Conservation (phyloP, 2,797 vertebrate species). For the Ctenosaura bakeri region DNA sequence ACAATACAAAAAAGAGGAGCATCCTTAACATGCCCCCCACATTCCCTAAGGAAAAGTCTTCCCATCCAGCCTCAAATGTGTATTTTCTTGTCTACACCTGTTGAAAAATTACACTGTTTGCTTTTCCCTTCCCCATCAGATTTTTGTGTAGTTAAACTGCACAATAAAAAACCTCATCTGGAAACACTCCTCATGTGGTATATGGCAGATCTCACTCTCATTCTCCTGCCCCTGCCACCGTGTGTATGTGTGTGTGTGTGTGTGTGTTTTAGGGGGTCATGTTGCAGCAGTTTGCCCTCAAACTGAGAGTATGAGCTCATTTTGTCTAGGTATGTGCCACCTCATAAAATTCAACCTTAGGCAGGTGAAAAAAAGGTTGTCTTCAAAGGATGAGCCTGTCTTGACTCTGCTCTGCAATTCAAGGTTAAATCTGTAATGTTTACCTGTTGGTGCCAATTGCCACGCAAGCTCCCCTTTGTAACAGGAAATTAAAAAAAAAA, state of each 20-base stretch:
- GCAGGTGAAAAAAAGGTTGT: neutral
- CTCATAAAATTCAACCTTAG: conserved; percentile 13
- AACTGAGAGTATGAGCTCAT: neutral
- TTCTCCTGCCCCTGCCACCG: too few species aligned
- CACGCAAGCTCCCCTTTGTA: neutral
- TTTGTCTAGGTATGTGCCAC: neutral
- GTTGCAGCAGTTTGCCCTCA: neutral
- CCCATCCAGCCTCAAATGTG: neutral
- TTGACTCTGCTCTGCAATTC: neutral
- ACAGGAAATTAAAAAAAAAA: neutral
- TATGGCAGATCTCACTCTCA: neutral
- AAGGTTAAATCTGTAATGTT: neutral
- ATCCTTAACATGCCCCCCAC: neutral
- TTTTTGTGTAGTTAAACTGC: neutral
- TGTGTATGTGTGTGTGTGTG: neutral
- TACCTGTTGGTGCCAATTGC: neutral
- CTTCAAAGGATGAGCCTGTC: neutral
- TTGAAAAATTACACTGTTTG: neutral
- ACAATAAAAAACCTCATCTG: neutral
- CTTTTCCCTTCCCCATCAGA: neutral
- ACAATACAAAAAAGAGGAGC: neutral
- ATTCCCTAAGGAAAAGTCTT: neutral
- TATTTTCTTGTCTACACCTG: neutral
- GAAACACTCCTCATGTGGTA: neutral
- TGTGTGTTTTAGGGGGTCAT: neutral